Percentiles rank a stretch among this genome's conserved stretches.
phyloP scores from a whole-genome alignment of 2,888 invertebrate genomes.

The Drosophila sordidula region DNA sequence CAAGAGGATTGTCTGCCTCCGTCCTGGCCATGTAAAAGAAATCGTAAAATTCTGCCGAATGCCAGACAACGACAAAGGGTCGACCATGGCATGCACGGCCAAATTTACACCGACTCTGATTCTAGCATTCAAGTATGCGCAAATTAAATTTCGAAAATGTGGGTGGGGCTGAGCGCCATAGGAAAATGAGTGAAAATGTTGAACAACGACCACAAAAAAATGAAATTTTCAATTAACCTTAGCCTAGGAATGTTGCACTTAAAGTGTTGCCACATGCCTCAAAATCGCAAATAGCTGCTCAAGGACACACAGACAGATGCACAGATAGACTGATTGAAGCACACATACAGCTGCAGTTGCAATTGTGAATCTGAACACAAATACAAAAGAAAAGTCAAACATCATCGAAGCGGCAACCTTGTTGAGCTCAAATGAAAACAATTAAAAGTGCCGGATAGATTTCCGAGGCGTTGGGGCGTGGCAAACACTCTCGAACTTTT shows the following conservation, averaged over 20 bases:
- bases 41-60: slow-evolving; percentile 49
- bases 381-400: slow-evolving; percentile 42
- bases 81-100: slow-evolving; percentile 42
- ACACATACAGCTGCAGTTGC: slow-evolving; percentile 1
- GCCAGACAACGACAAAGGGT: slow-evolving; percentile 34
- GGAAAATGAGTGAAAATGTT: slow-evolving; percentile 2
- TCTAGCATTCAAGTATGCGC: slow-evolving; percentile 40
- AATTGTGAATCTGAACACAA: slow-evolving; percentile 7
- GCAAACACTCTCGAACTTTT: slow-evolving; percentile 20
- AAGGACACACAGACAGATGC: slow-evolving; percentile 16
- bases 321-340: not conserved
- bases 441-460: slow-evolving; percentile 49
- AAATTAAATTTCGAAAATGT: slow-evolving; percentile 60
- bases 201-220: slow-evolving; percentile 10
- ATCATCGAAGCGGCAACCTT: slow-evolving; percentile 47
- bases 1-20: slow-evolving; percentile 1
- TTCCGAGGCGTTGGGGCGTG: slow-evolving; percentile 16
- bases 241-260: slow-evolving; percentile 31
- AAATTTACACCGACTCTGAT: slow-evolving; percentile 15
- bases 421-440: slow-evolving; percentile 64
- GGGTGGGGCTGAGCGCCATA: not conserved
- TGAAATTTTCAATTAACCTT: slow-evolving; percentile 48
- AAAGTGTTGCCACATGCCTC: slow-evolving; percentile 15
- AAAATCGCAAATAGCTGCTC: slow-evolving; percentile 8
- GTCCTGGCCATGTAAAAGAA: slow-evolving; percentile 30